Base-by-base conservation (phyloP, 2,888 invertebrate genomes). In the Drosophila meridionalis region DNA sequence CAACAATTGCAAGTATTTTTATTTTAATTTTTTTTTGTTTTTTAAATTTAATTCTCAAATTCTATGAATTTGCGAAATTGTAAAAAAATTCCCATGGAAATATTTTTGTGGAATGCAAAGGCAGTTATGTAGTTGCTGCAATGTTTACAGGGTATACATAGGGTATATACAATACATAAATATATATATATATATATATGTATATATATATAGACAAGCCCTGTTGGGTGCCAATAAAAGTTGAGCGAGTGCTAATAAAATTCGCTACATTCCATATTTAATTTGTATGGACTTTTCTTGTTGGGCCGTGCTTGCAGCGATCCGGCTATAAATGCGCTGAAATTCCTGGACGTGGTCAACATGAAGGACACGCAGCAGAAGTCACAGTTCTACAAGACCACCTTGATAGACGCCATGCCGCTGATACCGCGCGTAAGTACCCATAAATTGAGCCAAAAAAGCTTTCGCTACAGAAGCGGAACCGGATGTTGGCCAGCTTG, bases 311-410 rank as follows among this genome's bases (percentile, higher is more conserved):
- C 70, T 60, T 67, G 65, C 47, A 97, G 97, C 90, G 98, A 99
- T 94, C 96, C 97, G 53, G 96, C 97, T 38, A 97, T 99, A 66
- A 96, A 97, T 86, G 98, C 98, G 20, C 95, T 99, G 86, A 98
- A 99, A 93, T 97, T 97, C 91, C 94, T 99, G 82, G 99, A 99
- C 93, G 96, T 97, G 73, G 96, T 98, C 90, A 96, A 97, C 89
- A 97, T 97, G 96, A 98, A 98, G 93, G 98, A 98, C 92, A 96
- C 97, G 0, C 95, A 95, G 67, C 97, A 97, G 91, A 98, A 98
- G 93, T 95, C 96, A 14, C 96, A 97, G 92, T 99, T 99, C 94
- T 98, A 98, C 93, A 95, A 96, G 80, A 96, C 95, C 83, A 97
- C 97, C 11, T 95, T 99, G 73, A 96, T 97, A 92, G 98, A 98